Conservation (phyloP, 2,888 invertebrate genomes). For the Siphlonurus alternatus region DNA sequence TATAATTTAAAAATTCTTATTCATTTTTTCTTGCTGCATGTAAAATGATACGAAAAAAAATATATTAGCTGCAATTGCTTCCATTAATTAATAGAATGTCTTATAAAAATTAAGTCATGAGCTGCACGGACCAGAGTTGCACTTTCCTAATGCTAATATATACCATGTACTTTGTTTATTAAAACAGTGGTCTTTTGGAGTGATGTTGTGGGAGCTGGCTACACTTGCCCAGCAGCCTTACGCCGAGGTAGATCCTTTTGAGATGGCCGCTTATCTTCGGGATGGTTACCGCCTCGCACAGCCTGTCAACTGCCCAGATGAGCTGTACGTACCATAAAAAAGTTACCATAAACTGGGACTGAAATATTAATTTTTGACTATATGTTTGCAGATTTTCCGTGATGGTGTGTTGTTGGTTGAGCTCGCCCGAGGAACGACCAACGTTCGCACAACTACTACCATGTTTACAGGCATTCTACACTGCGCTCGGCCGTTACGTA, state of each 20-base stretch:
- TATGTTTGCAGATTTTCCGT: slow-evolving; percentile 39
- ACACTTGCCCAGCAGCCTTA: slow-evolving; percentile 83
- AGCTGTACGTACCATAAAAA: slow-evolving; percentile 54
- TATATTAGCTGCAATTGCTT: no score
- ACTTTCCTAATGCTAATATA: no score
- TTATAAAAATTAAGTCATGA: no score
- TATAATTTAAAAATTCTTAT: no score
- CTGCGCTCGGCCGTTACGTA: slow-evolving; percentile 50
- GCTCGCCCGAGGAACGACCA: slow-evolving; percentile 42
- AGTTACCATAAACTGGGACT: background rate
- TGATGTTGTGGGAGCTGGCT: slow-evolving; percentile 83
- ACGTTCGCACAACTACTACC: slow-evolving; percentile 51
- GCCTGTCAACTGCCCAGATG: slow-evolving; percentile 89
- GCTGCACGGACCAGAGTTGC: no score
- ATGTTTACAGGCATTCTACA: slow-evolving; percentile 54
- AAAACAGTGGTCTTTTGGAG: slow-evolving; percentile 82
- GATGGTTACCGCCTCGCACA: slow-evolving; percentile 82
- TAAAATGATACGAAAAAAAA: no score
- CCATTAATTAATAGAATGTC: no score
- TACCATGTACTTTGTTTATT: no score
- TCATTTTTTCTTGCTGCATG: no score
- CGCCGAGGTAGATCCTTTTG: slow-evolving; percentile 80
- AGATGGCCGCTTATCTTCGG: slow-evolving; percentile 70
- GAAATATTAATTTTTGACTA: background rate
- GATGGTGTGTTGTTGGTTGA: slow-evolving; percentile 62